phyloP scores from a whole-genome alignment of 2,888 invertebrate species.

The Serrognathus titanus region DNA sequence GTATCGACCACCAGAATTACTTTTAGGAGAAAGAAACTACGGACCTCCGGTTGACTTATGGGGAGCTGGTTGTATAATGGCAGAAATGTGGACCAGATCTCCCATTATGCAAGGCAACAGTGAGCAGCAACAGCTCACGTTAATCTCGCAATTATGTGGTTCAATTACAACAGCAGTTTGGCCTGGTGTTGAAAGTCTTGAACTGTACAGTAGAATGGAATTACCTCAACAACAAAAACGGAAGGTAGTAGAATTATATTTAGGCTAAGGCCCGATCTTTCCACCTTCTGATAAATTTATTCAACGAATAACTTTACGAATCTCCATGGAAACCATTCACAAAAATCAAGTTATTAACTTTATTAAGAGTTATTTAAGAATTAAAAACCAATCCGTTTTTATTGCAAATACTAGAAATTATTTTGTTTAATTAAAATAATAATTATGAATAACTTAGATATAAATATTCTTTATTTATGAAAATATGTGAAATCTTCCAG shows the following conservation, averaged over 20 bases:
- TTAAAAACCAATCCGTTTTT: no score
- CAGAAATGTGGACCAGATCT: constrained; percentile 97
- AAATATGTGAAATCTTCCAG: constrained; percentile 34
- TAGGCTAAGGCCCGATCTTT: no score
- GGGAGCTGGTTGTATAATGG: constrained; percentile 99
- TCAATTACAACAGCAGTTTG: constrained; percentile 91
- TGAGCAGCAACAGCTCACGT: constrained; percentile 91
- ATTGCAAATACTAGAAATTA: no score
- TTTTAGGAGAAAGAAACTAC: constrained; percentile 86
- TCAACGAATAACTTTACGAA: no score
- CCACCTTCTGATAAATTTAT: no score
- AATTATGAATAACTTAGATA: no score
- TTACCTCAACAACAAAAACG: constrained; percentile 82
- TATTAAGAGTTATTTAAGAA: no score
- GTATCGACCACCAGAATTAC: constrained; percentile 76
- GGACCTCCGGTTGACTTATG: constrained; percentile 96
- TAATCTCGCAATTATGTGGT: constrained; percentile 95
- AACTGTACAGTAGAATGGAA: constrained; percentile 84
- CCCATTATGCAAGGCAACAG: constrained; percentile 96
- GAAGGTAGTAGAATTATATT: no score
- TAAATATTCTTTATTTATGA: no score
- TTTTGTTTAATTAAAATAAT: no score
- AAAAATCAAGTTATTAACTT: no score
- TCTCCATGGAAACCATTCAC: no score
- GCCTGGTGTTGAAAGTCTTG: constrained; percentile 89